Evolutionary conservation across 1,140 invertebrate genomes (phyloP), one percentile per base, ranked within the genome.

Genomic region (Dinoponera quadriceps): DNA sequence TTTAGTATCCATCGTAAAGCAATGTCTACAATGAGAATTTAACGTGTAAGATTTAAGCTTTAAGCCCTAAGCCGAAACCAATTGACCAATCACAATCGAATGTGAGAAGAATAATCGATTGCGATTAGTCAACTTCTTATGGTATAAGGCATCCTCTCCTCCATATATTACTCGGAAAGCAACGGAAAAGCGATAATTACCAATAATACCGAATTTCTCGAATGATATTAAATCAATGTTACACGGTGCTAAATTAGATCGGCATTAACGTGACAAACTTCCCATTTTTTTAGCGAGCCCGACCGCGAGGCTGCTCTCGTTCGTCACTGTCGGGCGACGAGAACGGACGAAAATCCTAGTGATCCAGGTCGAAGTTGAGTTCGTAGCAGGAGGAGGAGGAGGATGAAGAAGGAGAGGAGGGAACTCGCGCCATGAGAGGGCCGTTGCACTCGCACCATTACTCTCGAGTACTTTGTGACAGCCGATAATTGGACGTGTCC

Each of bases 401-500:
- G 20, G 27, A 62, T 22, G 16, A 38, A 16, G 16, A 25, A n/a
- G 4, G 55, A 7, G 22, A 72, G 54, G 27, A n/a, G 33, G 68
- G 51, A 29, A 74, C 55, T 60, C 62, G 72, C 57, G n/a, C 38
- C 38, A 9, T 44, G 38, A 44, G 38, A 44, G 38, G 38, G 9
- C 38, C 38, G 38, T 82, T 55, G 77, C 84, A 78, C 81, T 84
- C 82, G 73, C 68, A 25, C 73, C 88, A 85, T 86, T 85, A 87
- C 84, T 87, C 74, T 84, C 82, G 38, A 57, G 66, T 68, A 71
- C 20, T 83, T 63, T 48, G 68, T 85, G 82, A 88, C 89, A 88
- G 86, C 75, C 86, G 86, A 90, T 90, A 90, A 90, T 90, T 88
- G 88, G 78, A 88, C 82, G 81, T 78, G 88, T 89, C 88, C 84